These are phyloP conservation scores for Stichopus chloronotus DNA, from an alignment of 35 echinoderm and acorn worm genomes.

Conservation along the genomic window DNA sequence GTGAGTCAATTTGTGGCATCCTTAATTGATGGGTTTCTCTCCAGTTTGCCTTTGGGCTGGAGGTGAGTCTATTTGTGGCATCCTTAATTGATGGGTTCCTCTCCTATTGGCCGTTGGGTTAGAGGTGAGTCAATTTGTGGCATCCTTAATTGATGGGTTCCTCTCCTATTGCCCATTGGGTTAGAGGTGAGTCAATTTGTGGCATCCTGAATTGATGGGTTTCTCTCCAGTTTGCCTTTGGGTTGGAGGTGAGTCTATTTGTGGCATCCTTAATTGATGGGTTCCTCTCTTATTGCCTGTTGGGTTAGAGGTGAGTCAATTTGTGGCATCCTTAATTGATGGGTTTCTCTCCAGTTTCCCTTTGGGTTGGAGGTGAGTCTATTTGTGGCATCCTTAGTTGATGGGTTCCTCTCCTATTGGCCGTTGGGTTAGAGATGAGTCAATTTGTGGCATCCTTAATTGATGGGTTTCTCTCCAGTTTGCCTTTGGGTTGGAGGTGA, in stretches of 20 bases:
- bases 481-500: too few species aligned
- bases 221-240: neutral
- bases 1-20: constrained; percentile 4
- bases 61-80: constrained; percentile 49
- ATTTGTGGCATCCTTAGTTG: neutral
- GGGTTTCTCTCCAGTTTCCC: constrained; percentile 79
- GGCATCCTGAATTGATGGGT: neutral
- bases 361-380: constrained; percentile 92
- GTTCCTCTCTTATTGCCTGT: too few species aligned
- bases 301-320: too few species aligned
- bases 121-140: too few species aligned
- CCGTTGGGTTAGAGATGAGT: too few species aligned
- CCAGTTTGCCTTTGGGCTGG: too few species aligned
- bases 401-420: neutral
- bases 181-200: constrained; percentile 69
- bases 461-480: too few species aligned
- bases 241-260: neutral
- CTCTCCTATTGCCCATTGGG: constrained; percentile 86
- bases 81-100: too few species aligned
- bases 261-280: constrained; percentile 72
- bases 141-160: constrained; percentile 72
- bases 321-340: constrained; percentile 72
- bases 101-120: too few species aligned
- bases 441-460: too few species aligned
- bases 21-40: neutral